phyloP scores from a whole-genome alignment of 2,797 vertebrate genomes.

The Gobionotothen gibberifrons region DNA sequence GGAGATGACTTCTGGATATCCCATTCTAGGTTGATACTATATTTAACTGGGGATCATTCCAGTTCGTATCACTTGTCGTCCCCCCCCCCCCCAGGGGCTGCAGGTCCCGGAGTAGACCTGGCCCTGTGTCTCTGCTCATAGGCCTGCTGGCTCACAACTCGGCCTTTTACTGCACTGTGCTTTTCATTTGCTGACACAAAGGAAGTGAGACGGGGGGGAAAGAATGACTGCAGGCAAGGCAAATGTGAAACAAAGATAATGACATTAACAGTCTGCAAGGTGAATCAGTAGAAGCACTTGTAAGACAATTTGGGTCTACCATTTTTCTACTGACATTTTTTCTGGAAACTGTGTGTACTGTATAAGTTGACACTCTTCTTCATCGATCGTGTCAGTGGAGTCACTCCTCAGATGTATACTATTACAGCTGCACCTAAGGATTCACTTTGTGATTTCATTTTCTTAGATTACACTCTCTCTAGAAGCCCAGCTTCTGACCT shows the following conservation, averaged over 20 bases:
- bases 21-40: slow-evolving; percentile 78
- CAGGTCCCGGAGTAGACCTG: slow-evolving; percentile 40
- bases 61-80: slow-evolving; percentile 76
- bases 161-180: slow-evolving; percentile 17
- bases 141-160: slow-evolving; percentile 56
- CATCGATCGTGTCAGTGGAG: slow-evolving; percentile 4
- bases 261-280: slow-evolving; percentile 29
- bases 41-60: slow-evolving; percentile 82
- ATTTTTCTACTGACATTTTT: background rate
- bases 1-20: slow-evolving; percentile 76
- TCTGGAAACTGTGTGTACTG: background rate
- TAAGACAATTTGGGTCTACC: background rate
- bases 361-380: background rate
- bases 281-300: slow-evolving; percentile 20
- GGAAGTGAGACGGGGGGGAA: slow-evolving; percentile 51
- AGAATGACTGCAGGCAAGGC: slow-evolving; percentile 41
- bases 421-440: slow-evolving; percentile 60
- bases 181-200: slow-evolving; percentile 68
- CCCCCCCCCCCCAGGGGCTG: slow-evolving; percentile 24
- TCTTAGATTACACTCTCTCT: slow-evolving; percentile 34
- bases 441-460: slow-evolving; percentile 53
- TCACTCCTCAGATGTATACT: slow-evolving; percentile 42
- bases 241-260: slow-evolving; percentile 50
- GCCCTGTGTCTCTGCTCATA: slow-evolving; percentile 33
- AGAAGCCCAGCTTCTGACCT: slow-evolving; percentile 50